A percentile compares a stretch with the other conserved stretches of the same genome.
Evolutionary conservation across 2,888 invertebrate species (phyloP).

Genomic region (Latrodectus elegans): DNA sequence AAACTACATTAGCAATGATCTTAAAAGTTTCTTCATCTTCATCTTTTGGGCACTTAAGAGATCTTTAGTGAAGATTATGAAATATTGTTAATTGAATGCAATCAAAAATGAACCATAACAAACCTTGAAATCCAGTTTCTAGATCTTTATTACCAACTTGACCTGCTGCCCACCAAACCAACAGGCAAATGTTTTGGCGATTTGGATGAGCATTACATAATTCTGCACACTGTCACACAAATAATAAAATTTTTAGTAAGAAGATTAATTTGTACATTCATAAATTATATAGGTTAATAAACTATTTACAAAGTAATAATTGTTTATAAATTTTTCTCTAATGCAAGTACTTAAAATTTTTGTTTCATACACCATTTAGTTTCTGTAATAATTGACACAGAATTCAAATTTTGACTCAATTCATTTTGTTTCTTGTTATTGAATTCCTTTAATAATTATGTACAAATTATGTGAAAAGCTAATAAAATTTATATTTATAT

Average conservation of each 20-base stretch:
- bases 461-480: too few species aligned
- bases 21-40: too few species aligned
- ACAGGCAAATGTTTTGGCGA: constrained; percentile 73
- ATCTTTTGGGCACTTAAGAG: too few species aligned
- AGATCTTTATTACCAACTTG: constrained; percentile 74
- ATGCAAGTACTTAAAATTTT: not conserved
- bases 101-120: too few species aligned
- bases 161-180: constrained; percentile 75
- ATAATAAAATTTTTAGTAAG: not conserved
- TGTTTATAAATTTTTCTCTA: not conserved
- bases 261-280: not conserved
- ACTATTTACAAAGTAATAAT: not conserved
- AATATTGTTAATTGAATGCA: too few species aligned
- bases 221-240: constrained; percentile 71
- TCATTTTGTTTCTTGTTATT: too few species aligned
- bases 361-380: not conserved
- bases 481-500: not conserved
- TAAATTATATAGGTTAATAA: not conserved
- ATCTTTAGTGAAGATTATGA: too few species aligned
- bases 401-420: not conserved
- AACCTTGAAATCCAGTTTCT: constrained; percentile 75
- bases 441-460: too few species aligned
- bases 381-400: not conserved
- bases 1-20: too few species aligned
- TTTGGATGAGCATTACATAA: constrained; percentile 74